These are phyloP conservation scores for Hyaena hyaena DNA, from an alignment of 2,113 vertebrate species.

Conservation along the genomic window DNA sequence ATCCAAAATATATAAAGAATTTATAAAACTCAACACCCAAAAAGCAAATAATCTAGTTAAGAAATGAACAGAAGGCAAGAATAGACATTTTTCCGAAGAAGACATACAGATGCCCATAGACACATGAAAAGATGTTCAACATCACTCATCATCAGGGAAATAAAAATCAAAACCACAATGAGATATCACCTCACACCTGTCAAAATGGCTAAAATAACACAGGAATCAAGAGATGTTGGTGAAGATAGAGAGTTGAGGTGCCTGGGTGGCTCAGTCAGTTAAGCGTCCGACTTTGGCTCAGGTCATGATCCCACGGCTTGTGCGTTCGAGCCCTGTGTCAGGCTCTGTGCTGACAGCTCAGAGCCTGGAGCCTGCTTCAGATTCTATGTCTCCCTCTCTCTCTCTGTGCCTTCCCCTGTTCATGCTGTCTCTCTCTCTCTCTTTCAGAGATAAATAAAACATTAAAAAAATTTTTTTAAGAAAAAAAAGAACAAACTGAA, in stretches of 20 bases:
- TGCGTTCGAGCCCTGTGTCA: too few species aligned
- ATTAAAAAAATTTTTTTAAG: too few species aligned
- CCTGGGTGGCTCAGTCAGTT: too few species aligned
- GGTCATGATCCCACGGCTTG: too few species aligned
- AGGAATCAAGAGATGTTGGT: neutral
- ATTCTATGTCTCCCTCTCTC: too few species aligned
- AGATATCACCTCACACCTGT: neutral
- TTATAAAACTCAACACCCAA: neutral
- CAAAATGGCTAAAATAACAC: neutral
- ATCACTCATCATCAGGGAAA: neutral
- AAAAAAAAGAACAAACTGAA: neutral
- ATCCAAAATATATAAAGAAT: neutral
- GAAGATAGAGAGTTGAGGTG: neutral
- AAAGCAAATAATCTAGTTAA: neutral
- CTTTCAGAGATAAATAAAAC: too few species aligned
- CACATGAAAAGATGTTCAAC: neutral
- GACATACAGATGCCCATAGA: neutral
- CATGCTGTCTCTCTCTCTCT: too few species aligned
- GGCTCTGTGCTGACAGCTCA: too few species aligned
- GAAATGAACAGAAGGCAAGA: neutral
- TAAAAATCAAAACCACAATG: neutral
- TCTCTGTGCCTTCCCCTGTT: too few species aligned
- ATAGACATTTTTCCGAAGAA: neutral
- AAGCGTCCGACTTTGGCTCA: too few species aligned
- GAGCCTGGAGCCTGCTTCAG: too few species aligned